Percentiles rank a stretch among this genome's conserved stretches.
These are phyloP conservation scores for Drosophila phalerata DNA, from an alignment of 2,888 invertebrate genomes.

Conservation along the genomic window DNA sequence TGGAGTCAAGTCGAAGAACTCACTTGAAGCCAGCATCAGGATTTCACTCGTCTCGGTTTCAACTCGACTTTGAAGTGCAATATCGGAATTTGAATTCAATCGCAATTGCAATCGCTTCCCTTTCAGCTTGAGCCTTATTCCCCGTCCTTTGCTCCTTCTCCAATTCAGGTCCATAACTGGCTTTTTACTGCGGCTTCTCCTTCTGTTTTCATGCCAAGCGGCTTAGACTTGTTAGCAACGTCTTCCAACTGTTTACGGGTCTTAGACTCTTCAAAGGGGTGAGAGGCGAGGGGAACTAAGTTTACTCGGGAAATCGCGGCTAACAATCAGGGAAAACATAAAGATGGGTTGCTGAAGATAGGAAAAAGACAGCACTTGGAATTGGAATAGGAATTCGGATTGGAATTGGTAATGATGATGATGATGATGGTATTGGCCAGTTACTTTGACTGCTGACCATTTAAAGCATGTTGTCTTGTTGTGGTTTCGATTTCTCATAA, in stretches of 20 bases:
- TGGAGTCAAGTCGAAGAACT: conserved; percentile 23
- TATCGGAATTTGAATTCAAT: conserved; percentile 75
- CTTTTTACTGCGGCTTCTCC: conserved; percentile 45
- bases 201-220: conserved; percentile 35
- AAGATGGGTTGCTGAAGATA: conserved; percentile 57
- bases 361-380: conserved; percentile 33
- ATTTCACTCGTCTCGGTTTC: conserved; percentile 48
- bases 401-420: conserved; percentile 31
- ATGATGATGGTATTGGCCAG: conserved; percentile 29
- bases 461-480: conserved; percentile 10
- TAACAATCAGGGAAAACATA: conserved; percentile 40
- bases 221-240: conserved; percentile 71
- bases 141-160: neutral
- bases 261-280: conserved; percentile 15
- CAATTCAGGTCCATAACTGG: conserved; percentile 34
- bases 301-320: conserved; percentile 32
- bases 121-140: conserved; percentile 12
- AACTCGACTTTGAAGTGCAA: conserved; percentile 70
- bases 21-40: conserved; percentile 49
- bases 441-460: conserved; percentile 25
- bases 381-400: neutral
- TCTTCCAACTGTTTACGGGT: conserved; percentile 56
- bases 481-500: conserved; percentile 39
- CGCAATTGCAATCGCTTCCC: conserved; percentile 60
- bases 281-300: conserved; percentile 11